These are phyloP conservation scores for Dendroctonus valens DNA, from an alignment of 1,140 invertebrate species.

Conservation along the genomic window DNA sequence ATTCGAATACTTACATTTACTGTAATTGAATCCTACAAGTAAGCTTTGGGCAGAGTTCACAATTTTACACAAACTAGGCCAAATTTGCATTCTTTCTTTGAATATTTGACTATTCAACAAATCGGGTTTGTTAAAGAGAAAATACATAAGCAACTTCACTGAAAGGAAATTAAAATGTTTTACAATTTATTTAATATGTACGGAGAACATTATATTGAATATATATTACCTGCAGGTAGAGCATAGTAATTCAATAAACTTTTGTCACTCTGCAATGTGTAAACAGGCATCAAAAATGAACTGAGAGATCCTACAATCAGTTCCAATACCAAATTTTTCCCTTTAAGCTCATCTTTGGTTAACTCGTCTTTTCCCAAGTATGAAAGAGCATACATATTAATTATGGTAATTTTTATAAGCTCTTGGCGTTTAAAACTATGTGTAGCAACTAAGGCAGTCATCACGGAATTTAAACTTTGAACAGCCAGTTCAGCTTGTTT, in stretches of 20 bases:
- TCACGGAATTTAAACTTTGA: slow-evolving; percentile 62
- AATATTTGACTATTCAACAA: slow-evolving; percentile 61
- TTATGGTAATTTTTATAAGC: slow-evolving; percentile 72
- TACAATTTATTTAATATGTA: neutral
- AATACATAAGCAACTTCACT: slow-evolving; percentile 75
- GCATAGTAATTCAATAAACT: slow-evolving; percentile 65
- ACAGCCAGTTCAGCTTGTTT: slow-evolving; percentile 59
- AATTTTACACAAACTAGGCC: slow-evolving; percentile 74
- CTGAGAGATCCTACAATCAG: slow-evolving; percentile 68
- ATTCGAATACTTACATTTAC: slow-evolving; percentile 51
- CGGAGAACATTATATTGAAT: neutral
- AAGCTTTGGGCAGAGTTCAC: slow-evolving; percentile 64
- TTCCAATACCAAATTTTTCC: slow-evolving; percentile 61
- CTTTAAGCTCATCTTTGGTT: slow-evolving; percentile 56
- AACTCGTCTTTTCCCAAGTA: slow-evolving; percentile 57
- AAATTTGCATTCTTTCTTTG: slow-evolving; percentile 68
- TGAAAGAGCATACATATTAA: slow-evolving; percentile 72
- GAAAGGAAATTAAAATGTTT: slow-evolving; percentile 41
- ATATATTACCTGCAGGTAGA: slow-evolving; percentile 62
- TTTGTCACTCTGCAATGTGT: slow-evolving; percentile 61
- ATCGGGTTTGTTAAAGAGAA: slow-evolving; percentile 62
- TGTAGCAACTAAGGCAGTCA: slow-evolving; percentile 73
- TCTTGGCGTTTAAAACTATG: slow-evolving; percentile 73
- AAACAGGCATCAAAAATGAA: slow-evolving; percentile 69
- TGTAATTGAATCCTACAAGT: slow-evolving; percentile 52